Percentiles rank a stretch among this genome's conserved stretches.
These are phyloP conservation scores for Heteropelma amictum DNA, from an alignment of 2,888 invertebrate genomes.

Conservation along the genomic window DNA sequence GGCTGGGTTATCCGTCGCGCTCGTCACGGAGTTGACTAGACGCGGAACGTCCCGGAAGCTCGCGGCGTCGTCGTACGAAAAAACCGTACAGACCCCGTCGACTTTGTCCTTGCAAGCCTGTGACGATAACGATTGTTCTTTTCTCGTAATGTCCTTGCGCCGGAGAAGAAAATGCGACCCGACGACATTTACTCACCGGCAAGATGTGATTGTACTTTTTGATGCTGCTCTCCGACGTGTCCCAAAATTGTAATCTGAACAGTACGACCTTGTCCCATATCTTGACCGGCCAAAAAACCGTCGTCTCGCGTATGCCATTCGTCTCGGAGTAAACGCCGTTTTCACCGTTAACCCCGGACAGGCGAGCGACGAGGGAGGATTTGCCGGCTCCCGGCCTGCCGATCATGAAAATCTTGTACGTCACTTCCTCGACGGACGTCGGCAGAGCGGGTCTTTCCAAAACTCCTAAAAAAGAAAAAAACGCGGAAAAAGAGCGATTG, in stretches of 20 bases:
- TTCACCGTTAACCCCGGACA: conserved; percentile 77
- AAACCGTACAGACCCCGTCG: conserved; percentile 80
- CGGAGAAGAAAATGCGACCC: too few relatives aligned
- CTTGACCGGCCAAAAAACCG: conserved; percentile 81
- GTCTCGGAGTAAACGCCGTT: conserved; percentile 76
- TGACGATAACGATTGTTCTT: too few relatives aligned
- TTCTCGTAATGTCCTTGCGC: too few relatives aligned
- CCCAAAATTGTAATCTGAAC: conserved; percentile 81
- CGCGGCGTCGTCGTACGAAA: conserved; percentile 79
- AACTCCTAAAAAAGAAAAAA: conserved; percentile 73
- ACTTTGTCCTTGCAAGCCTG: conserved; percentile 80
- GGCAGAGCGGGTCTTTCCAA: conserved; percentile 79
- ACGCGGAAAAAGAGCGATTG: neutral
- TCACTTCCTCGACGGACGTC: conserved; percentile 79
- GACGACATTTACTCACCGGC: conserved; percentile 73
- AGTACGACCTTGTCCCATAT: conserved; percentile 80
- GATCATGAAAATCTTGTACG: conserved; percentile 80
- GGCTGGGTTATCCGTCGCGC: conserved; percentile 78
- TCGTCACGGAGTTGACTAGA: conserved; percentile 78
- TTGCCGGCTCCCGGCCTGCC: conserved; percentile 81
- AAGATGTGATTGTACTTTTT: conserved; percentile 81
- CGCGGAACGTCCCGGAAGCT: conserved; percentile 80
- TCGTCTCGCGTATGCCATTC: conserved; percentile 79
- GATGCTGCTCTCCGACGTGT: conserved; percentile 80
- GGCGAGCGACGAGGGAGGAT: conserved; percentile 78